Conservation (phyloP, 2,113 vertebrate genomes). For the Anhinga rufa region DNA sequence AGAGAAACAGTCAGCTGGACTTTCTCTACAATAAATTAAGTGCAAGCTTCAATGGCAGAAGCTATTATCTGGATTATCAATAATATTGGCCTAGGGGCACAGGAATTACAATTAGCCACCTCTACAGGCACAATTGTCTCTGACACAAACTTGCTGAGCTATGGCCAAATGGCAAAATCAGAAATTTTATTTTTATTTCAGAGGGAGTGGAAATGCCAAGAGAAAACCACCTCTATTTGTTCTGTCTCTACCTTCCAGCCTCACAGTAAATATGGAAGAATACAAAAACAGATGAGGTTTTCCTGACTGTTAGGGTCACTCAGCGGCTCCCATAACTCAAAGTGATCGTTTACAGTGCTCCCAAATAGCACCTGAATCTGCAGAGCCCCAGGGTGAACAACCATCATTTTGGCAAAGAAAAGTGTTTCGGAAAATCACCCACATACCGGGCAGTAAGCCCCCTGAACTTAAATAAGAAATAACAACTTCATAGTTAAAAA, state of each 20-base stretch:
- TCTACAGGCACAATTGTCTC: not conserved
- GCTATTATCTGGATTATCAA: not conserved
- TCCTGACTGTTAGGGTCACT: not conserved
- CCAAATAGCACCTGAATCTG: not conserved
- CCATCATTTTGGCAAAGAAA: not conserved
- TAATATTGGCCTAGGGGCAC: not conserved
- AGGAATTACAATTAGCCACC: not conserved
- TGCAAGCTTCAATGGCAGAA: not conserved
- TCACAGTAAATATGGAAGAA: not conserved
- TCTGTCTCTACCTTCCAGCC: not conserved
- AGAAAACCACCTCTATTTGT: not conserved
- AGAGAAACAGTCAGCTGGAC: not conserved
- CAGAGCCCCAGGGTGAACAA: not conserved
- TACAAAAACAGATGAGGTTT: not conserved
- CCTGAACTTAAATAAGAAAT: not conserved
- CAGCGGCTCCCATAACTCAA: not conserved
- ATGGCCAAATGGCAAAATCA: not conserved
- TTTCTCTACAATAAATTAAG: not conserved
- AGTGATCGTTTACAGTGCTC: not conserved
- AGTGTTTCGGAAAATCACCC: not conserved
- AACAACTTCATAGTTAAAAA: not conserved
- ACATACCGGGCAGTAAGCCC: not conserved
- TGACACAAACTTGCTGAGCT: not conserved
- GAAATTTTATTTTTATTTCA: not conserved
- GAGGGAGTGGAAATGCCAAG: not conserved